phyloP scores from a whole-genome alignment of 2,888 invertebrate genomes.

The Leucozona laternaria region DNA sequence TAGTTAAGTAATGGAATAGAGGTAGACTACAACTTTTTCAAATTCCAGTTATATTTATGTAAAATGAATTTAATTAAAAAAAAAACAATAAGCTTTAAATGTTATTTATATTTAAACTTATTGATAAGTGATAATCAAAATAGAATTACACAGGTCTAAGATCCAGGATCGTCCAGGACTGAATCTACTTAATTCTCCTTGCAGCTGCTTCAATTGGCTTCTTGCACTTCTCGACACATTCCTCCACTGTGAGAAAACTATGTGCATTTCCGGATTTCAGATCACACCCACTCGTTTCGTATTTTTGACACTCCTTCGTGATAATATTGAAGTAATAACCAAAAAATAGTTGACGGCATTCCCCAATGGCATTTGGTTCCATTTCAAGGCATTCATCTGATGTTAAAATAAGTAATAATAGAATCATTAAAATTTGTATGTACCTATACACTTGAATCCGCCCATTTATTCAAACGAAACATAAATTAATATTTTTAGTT shows the following conservation, averaged over 20 bases:
- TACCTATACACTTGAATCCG: no score
- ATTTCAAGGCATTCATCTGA: conserved; percentile 57
- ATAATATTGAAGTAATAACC: conserved; percentile 54
- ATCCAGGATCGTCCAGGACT: no score
- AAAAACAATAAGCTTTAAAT: no score
- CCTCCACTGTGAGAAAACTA: conserved; percentile 43
- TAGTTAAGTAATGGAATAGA: no score
- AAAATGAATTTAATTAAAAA: no score
- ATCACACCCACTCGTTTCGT: conserved; percentile 46
- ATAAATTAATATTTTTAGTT: background rate
- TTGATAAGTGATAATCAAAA: no score
- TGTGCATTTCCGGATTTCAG: conserved; percentile 54
- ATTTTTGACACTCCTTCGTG: conserved; percentile 55
- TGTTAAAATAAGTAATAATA: background rate
- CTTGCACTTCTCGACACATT: conserved; percentile 58
- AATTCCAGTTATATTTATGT: no score
- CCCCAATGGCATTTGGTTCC: conserved; percentile 51
- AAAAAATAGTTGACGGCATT: conserved; percentile 46
- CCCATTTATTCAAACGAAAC: background rate
- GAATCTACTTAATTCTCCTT: background rate
- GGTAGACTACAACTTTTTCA: no score
- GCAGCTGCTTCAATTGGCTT: conserved; percentile 25
- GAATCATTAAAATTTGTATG: background rate
- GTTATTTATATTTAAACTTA: no score
- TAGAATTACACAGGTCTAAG: no score